Conservation (phyloP, 2,888 invertebrate genomes). For the Luperina testacea region DNA sequence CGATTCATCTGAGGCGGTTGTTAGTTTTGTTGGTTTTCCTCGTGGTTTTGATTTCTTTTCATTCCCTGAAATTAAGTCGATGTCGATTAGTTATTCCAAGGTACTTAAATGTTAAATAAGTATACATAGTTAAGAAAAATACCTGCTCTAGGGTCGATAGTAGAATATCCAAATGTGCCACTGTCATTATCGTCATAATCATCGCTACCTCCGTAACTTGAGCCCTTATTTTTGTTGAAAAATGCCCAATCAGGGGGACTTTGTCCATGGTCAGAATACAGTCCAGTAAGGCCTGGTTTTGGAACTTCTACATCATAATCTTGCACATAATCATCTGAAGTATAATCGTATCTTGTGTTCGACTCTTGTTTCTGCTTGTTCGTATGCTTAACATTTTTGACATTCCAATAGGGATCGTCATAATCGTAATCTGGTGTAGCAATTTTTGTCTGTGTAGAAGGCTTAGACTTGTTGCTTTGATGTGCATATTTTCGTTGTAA, state of each 20-base stretch:
- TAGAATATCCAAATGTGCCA: conserved; percentile 78
- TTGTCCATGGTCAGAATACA: conserved; percentile 80
- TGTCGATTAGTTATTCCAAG: background rate
- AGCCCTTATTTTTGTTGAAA: conserved; percentile 61
- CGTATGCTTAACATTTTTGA: conserved; percentile 78
- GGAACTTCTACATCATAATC: conserved; percentile 83
- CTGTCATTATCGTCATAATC: conserved; percentile 73
- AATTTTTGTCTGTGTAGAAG: conserved; percentile 67
- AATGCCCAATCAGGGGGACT: conserved; percentile 72
- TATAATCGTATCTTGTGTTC: conserved; percentile 71
- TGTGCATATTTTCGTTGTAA: conserved; percentile 72
- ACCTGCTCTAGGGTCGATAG: conserved; percentile 84
- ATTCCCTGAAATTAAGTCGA: conserved; percentile 33
- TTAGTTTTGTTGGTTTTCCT: conserved; percentile 72
- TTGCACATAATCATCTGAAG: conserved; percentile 74
- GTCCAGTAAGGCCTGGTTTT: conserved; percentile 81
- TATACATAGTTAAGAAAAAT: conserved; percentile 23
- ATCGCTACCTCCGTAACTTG: conserved; percentile 71
- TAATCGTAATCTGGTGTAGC: conserved; percentile 76
- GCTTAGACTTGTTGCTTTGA: conserved; percentile 65
- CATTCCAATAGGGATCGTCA: conserved; percentile 85
- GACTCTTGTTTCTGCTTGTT: conserved; percentile 63
- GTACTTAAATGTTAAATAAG: background rate
- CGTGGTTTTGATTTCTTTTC: conserved; percentile 52
- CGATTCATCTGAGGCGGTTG: conserved; percentile 69